Evolutionary conservation across 2,888 invertebrate species (phyloP), one percentile per base, ranked within the genome.

Genomic region (Apodemia zela): DNA sequence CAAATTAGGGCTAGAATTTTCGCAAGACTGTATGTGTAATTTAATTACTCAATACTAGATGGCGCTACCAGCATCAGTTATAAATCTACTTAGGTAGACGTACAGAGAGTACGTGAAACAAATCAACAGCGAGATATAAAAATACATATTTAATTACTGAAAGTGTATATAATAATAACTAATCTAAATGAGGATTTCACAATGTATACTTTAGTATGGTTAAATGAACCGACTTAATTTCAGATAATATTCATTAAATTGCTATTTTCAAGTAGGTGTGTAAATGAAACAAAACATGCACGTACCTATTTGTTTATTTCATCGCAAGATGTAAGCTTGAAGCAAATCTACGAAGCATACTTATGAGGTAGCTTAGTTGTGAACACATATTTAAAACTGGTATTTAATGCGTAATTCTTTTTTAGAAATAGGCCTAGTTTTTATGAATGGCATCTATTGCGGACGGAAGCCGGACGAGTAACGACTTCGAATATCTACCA

Each of bases 381-480:
- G 29, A 54, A 54, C 54, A 15, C 29, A 54, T 54, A 18, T 10
- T 51, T 2, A 18, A 51, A 54, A 54, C 54, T 29, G 54, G 54
- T 54, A 29, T 29, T 29, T 25, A n/a, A 54, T 54, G 29, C 54
- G 54, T 54, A 29, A 54, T 54, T 54, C 15, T 25, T 54, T 29
- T 45, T 54, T 51, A 51, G 13, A 13, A 51, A 51, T 11, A 54
- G 54, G 29, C 54, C 25, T 54, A 54, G 54, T 54, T 29, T 54
- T 54, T 54, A 29, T 54, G 54, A 45, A 54, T 54, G 54, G 54
- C 21, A 21, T 25, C 54, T 54, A 17, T 35, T 61, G 59, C 73
- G 73, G 75, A 75, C 84, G 85, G 86, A 84, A 82, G 83, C 80
- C 66, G 68, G 69, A 69, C 70, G 69, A 66, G 63, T 66, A 69